Base-by-base conservation (phyloP, 2,888 invertebrate genomes). In the Blastobasis adustella region DNA sequence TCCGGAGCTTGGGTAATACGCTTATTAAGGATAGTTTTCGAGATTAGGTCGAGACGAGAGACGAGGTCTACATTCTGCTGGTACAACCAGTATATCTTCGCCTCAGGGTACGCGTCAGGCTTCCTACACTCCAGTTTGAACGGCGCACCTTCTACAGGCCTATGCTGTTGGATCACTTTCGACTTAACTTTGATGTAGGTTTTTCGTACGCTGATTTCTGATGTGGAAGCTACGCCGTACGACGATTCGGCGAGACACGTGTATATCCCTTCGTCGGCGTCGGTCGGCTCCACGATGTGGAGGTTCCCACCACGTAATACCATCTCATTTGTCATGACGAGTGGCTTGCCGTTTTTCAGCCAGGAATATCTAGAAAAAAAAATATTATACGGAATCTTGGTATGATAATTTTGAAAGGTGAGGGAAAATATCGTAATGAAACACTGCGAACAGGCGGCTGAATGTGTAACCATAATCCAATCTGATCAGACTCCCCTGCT, bases 101-200 rank as follows among this genome's bases (percentile, higher is more conserved):
- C 83, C 50, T 71, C 71, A 0, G 86, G 86, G 51, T 82, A 81
- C 0, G 74, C 68, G 1, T 79, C 66, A 0, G 82, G 77, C 0
- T 74, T 69, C 0, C 60, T 49, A 43, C 86, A 86, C 6, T 76
- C 74, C 5, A 86, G 54, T 56, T 80, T 72, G 52, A 67, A 82
- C 0, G 79, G 75, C 8, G 66, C 73, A 1, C 82, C 86, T 60
- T 76, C 73, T 0, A 77, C 66, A 0, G 83, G 46, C 5, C 10
- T 49, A 44, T 54, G 54, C 38, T 6, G 47, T 10, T 43, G 23
- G 6, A 6, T n/a, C 5, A 43, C 23, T 8, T 38, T 44, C 10
- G 7, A 6, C 10, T 47, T 39, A 7, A 36, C 7, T 9, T 68
- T 67, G 0, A 85, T 58, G 51, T 67, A 85, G 0, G 71, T 59